These are phyloP conservation scores for Molossus alvarezi DNA, from an alignment of 2,797 vertebrate genomes.

Conservation along the genomic window DNA sequence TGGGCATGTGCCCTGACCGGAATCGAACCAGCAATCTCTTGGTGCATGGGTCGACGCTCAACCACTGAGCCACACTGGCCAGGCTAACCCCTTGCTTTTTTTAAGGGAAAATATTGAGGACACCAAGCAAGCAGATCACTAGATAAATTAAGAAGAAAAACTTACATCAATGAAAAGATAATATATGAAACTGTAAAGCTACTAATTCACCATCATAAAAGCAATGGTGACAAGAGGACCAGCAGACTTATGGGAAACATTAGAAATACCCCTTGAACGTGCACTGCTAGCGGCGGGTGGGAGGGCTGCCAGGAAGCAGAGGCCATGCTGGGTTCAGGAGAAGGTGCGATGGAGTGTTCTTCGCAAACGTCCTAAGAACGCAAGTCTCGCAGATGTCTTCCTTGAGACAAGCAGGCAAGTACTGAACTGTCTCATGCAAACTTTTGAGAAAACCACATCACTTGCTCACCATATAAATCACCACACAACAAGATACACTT, in stretches of 20 bases:
- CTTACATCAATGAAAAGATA: slow-evolving; percentile 56
- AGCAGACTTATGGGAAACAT: not conserved
- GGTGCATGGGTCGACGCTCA: too few relatives aligned
- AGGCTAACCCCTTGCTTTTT: not conserved
- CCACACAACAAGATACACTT: not conserved
- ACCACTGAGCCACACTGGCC: too few relatives aligned
- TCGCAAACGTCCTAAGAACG: slow-evolving; percentile 15
- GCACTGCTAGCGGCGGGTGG: not conserved
- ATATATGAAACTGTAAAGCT: slow-evolving; percentile 43
- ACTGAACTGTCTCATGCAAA: not conserved
- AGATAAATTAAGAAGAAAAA: slow-evolving; percentile 33
- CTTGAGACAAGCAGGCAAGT: not conserved
- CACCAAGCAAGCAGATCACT: slow-evolving; percentile 30
- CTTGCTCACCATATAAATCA: slow-evolving; percentile 34
- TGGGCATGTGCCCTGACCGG: too few relatives aligned
- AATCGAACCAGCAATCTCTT: too few relatives aligned
- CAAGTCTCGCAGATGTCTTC: not conserved
- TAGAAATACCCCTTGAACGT: not conserved
- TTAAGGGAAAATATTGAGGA: not conserved
- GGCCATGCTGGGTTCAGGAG: not conserved
- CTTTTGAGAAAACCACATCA: slow-evolving; percentile 67
- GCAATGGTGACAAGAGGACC: not conserved
- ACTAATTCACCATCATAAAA: not conserved
- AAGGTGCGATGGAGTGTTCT: not conserved
- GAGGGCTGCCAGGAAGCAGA: not conserved